Conservation (phyloP, 1,140 invertebrate species). For the Brachionus plicatilis region DNA sequence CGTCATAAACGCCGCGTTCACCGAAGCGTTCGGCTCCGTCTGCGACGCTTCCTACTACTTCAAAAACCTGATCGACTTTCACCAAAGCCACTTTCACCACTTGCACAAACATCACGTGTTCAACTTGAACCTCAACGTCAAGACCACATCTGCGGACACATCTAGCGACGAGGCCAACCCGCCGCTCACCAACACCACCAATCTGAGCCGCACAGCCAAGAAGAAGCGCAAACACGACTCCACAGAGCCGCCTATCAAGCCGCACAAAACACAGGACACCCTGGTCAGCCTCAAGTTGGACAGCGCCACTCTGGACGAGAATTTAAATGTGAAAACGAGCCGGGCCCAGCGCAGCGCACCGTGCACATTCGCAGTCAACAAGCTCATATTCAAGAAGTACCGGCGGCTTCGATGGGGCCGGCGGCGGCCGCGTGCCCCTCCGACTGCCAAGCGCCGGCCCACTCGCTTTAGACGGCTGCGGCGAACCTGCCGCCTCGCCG, state of each 20-base stretch:
- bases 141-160: constrained; percentile 3
- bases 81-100: constrained; percentile 5
- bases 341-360: neutral
- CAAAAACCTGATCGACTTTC: constrained; percentile 8
- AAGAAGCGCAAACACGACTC: neutral
- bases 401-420: neutral
- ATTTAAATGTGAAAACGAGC: neutral
- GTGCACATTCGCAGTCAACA: neutral
- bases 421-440: neutral
- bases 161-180: neutral
- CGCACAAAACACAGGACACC: neutral
- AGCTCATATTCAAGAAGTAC: neutral
- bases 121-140: neutral
- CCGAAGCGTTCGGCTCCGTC: neutral
- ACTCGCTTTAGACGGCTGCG: neutral
- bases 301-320: neutral
- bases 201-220: neutral
- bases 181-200: neutral
- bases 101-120: constrained; percentile 10
- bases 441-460: neutral
- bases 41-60: constrained; percentile 16
- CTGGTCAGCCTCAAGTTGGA: neutral
- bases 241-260: neutral
- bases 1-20: neutral
- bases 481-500: neutral